A percentile compares a stretch with the other conserved stretches of the same genome.
phyloP scores from a whole-genome alignment of 1,140 invertebrate genomes.

The Latrodectus geometricus region DNA sequence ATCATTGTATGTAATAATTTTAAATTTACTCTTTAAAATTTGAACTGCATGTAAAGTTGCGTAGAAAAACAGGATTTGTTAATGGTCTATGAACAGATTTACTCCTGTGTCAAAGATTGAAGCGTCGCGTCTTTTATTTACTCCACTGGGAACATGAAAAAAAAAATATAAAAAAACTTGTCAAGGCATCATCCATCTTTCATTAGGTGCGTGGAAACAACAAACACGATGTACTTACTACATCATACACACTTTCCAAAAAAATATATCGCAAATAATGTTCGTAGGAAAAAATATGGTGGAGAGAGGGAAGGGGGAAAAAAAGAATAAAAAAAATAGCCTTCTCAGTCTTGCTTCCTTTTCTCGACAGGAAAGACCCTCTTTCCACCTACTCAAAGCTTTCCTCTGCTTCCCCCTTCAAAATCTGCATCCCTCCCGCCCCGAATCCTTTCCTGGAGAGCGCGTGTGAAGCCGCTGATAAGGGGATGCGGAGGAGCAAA shows the following conservation, averaged over 20 bases:
- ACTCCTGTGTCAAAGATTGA: too few species aligned
- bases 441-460: neutral
- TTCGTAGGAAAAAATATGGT: neutral
- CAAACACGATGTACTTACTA: slow-evolving; percentile 18
- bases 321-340: slow-evolving; percentile 9
- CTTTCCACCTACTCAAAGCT: neutral
- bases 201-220: slow-evolving; percentile 54
- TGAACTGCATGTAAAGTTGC: too few species aligned
- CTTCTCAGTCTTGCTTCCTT: neutral
- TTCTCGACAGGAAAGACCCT: slow-evolving; percentile 39
- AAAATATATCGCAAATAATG: neutral
- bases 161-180: slow-evolving; percentile 10
- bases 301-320: neutral
- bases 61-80: too few species aligned
- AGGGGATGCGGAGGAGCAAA: slow-evolving; percentile 55
- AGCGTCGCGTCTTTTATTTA: too few species aligned
- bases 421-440: slow-evolving; percentile 5
- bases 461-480: slow-evolving; percentile 59
- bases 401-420: slow-evolving; percentile 3
- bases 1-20: too few species aligned
- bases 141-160: neutral
- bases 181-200: slow-evolving; percentile 49
- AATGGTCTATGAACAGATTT: too few species aligned
- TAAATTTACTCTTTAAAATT: too few species aligned
- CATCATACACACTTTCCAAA: slow-evolving; percentile 5